Percentiles rank a stretch among this genome's conserved stretches.
phyloP scores from a whole-genome alignment of 2,113 vertebrate species.

The Aptenodytes forsteri region DNA sequence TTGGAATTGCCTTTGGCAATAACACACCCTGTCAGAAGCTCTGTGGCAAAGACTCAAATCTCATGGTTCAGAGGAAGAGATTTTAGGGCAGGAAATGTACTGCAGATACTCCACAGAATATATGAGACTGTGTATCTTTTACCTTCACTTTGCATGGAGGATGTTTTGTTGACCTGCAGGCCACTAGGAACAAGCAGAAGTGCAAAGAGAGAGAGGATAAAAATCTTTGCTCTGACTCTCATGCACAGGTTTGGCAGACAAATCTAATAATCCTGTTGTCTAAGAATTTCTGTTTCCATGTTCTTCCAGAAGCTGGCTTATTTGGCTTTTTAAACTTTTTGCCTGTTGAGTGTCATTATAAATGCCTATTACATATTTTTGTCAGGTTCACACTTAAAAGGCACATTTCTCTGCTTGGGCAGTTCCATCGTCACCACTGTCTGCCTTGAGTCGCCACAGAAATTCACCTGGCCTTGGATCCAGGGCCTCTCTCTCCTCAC shows the following conservation, averaged over 20 bases:
- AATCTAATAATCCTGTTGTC: neutral
- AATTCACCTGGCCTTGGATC: neutral
- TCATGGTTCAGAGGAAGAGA: neutral
- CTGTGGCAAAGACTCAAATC: neutral
- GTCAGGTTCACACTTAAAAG: neutral
- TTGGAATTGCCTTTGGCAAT: slow-evolving; percentile 35
- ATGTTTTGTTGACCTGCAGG: neutral
- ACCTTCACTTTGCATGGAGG: neutral
- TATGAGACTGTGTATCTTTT: neutral
- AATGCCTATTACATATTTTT: neutral
- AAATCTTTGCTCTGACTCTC: neutral
- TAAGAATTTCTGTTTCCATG: neutral
- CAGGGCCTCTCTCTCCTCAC: neutral
- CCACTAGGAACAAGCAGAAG: neutral
- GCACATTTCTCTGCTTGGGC: neutral
- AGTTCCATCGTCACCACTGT: neutral
- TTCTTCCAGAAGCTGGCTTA: neutral
- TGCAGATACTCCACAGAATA: neutral
- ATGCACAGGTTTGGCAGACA: neutral
- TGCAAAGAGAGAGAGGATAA: neutral
- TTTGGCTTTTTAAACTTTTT: neutral
- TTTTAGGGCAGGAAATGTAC: neutral
- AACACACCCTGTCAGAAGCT: neutral
- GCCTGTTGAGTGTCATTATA: neutral
- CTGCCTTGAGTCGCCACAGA: neutral